Conservation (phyloP, 2,113 vertebrate species). For the Centropus bengalensis region DNA sequence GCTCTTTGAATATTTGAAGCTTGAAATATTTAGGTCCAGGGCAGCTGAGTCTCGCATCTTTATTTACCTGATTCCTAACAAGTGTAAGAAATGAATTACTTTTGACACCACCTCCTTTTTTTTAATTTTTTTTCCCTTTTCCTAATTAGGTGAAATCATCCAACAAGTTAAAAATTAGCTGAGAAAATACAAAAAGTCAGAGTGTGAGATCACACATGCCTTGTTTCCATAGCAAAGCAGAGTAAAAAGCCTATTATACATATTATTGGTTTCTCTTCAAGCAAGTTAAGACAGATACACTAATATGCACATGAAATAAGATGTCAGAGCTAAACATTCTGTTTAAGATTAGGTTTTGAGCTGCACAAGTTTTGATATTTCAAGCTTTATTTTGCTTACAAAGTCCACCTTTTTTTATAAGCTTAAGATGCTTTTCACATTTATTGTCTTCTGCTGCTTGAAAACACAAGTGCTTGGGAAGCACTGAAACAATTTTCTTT, state of each 20-base stretch:
- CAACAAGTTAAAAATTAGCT: conserved; percentile 51
- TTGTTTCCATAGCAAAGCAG: conserved; percentile 68
- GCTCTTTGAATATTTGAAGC: background rate
- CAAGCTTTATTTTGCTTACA: background rate
- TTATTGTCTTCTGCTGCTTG: background rate
- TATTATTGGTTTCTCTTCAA: conserved; percentile 47
- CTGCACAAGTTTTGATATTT: background rate
- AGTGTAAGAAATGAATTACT: background rate
- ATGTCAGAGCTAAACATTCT: conserved; percentile 31
- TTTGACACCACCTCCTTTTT: background rate
- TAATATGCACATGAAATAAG: conserved; percentile 50
- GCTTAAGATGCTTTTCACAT: background rate
- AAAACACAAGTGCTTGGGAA: background rate
- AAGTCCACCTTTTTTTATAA: background rate
- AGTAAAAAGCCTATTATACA: conserved; percentile 34
- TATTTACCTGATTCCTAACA: background rate
- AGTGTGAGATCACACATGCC: conserved; percentile 44
- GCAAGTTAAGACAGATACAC: conserved; percentile 54
- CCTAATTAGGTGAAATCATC: conserved; percentile 44
- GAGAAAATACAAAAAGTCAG: conserved; percentile 42
- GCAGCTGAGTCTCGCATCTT: rapidly evolving
- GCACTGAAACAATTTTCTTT: background rate
- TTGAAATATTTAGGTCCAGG: rapidly evolving
- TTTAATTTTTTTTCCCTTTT: background rate
- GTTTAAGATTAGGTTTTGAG: background rate